Base-by-base conservation (phyloP, 1,140 invertebrate species). In the Musca vetustissima region DNA sequence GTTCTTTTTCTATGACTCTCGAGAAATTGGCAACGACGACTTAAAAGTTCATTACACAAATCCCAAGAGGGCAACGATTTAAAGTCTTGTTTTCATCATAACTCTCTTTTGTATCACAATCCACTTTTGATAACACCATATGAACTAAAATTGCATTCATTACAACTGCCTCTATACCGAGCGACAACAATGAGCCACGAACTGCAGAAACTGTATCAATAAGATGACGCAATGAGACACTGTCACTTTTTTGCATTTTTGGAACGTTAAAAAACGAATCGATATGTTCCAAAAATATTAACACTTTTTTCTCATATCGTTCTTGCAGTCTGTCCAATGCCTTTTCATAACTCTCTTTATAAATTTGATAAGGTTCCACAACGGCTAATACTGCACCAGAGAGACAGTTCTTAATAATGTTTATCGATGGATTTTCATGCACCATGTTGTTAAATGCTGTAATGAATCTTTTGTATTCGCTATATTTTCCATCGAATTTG, bases 401-500 rank as follows among this genome's bases (percentile, higher is more conserved):
- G 15, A 66, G 22, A 49, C 64, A 66, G 14, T 50, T 52, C 17
- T 66, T 48, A 19, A 66, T 49, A 22, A 22, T 13, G 6, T 19
- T n/a, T 17, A 65, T 65, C 8, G 21, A 9, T 2, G 19, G 24
- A 6, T 64, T 28, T 24, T 43, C 19, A 64, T 64, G 59, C 15
- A 64, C 59, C 15, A 64, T 15, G 8, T 19, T 64, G 13, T 64
- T 64, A 22, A 36, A 64, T 47, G 43, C 19, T 14, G 19, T 47
- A 19, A 64, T 64, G 24, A 64, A 64, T 64, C 43, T 19, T 14
- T 24, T 15, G 15, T 32, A 64, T 28, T 64, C 59, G 11, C 24
- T 32, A 64, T 64, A 64, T 64, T 64, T 64, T 19, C 59, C 59
- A 28, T 64, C 59, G 21, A 64, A 64, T n/a, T 64, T 64, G 19